Conservation (phyloP, 2,797 vertebrate genomes). For the Harpagifer antarcticus region DNA sequence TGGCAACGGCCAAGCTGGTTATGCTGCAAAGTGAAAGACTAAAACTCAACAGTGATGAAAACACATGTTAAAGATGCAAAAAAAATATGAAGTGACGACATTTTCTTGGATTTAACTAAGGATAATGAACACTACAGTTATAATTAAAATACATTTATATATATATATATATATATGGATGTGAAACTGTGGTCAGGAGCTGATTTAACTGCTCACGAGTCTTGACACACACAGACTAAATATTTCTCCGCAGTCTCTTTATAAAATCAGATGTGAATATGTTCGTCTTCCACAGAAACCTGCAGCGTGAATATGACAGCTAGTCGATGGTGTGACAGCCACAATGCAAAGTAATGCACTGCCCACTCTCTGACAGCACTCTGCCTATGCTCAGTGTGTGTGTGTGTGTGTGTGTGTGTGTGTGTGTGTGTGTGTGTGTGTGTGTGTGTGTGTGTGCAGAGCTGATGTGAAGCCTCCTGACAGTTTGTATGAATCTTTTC, state of each 20-base stretch:
- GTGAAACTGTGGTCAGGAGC: too few relatives aligned
- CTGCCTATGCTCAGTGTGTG: slow-evolving; percentile 17
- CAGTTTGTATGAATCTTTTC: slow-evolving; percentile 16
- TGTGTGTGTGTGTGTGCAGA: background rate
- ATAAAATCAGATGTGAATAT: slow-evolving; percentile 49
- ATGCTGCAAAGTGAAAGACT: background rate
- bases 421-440: slow-evolving; percentile 8
- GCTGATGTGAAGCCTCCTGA: slow-evolving; percentile 53
- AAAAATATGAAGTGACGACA: background rate
- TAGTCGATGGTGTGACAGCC: slow-evolving; percentile 71
- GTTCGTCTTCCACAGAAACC: slow-evolving; percentile 42
- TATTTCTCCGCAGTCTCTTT: too few relatives aligned
- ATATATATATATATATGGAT: too few relatives aligned
- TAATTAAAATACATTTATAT: too few relatives aligned
- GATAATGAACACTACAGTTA: too few relatives aligned
- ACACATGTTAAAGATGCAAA: background rate
- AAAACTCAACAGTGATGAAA: too few relatives aligned
- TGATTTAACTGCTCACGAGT: too few relatives aligned
- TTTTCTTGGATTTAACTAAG: too few relatives aligned
- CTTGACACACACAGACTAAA: too few relatives aligned
- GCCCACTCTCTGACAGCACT: slow-evolving; percentile 33
- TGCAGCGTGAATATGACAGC: slow-evolving; percentile 75
- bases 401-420: slow-evolving; percentile 18
- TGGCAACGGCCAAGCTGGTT: background rate
- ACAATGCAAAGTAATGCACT: slow-evolving; percentile 52